These are phyloP conservation scores for Sclerurus mexicanus DNA, from an alignment of 2,113 vertebrate genomes.

Conservation along the genomic window DNA sequence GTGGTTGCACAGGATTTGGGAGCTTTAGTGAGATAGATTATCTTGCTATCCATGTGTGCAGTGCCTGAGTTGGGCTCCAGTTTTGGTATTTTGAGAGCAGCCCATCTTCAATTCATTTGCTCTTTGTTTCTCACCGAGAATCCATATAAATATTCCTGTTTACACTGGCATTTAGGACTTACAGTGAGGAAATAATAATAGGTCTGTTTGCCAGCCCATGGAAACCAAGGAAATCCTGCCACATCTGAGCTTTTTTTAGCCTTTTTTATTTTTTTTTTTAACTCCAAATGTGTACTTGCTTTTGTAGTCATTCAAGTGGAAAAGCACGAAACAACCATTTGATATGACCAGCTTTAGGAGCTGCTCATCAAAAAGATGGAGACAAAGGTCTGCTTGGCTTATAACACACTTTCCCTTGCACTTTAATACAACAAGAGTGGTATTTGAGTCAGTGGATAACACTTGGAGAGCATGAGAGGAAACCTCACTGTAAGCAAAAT, in stretches of 20 bases:
- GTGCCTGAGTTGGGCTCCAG: neutral
- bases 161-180: neutral
- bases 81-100: neutral
- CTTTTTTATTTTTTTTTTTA: neutral
- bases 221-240: neutral
- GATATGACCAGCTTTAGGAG: neutral
- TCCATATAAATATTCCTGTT: neutral
- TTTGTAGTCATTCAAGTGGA: neutral
- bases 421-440: neutral
- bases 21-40: neutral
- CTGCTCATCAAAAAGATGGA: neutral
- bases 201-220: neutral
- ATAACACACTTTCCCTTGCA: neutral
- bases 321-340: neutral
- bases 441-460: neutral
- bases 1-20: neutral
- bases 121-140: neutral
- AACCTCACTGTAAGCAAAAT: neutral
- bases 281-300: neutral
- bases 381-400: neutral
- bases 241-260: neutral
- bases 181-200: neutral
- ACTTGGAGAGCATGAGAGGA: neutral
- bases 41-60: accelerated
- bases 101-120: neutral